These are phyloP conservation scores for Acanthococcus lagerstroemiae DNA, from an alignment of 2,888 invertebrate genomes.

Conservation along the genomic window DNA sequence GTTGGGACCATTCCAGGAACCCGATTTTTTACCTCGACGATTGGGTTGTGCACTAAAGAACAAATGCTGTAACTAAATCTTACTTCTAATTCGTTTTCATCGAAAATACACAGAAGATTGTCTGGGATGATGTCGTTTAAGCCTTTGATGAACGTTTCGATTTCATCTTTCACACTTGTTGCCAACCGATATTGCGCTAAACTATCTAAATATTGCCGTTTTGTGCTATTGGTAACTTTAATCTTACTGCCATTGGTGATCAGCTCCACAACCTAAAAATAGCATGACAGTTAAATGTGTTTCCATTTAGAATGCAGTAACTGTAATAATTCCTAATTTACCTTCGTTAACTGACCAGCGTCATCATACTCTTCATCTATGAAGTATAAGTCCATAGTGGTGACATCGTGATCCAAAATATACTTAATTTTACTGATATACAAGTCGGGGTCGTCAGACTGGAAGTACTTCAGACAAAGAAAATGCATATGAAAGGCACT, in stretches of 20 bases:
- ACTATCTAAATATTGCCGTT: slow-evolving; percentile 74
- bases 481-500: not conserved
- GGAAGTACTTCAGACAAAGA: slow-evolving; percentile 68
- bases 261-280: slow-evolving; percentile 55
- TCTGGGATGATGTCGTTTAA: slow-evolving; percentile 85
- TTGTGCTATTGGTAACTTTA: slow-evolving; percentile 62
- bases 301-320: not conserved
- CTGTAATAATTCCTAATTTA: slow-evolving; percentile 39
- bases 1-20: not conserved
- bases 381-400: slow-evolving; percentile 73
- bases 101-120: slow-evolving; percentile 85
- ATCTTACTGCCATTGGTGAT: slow-evolving; percentile 67
- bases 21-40: not conserved
- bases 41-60: not conserved
- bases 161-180: slow-evolving; percentile 68
- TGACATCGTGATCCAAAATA: slow-evolving; percentile 79
- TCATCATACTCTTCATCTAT: slow-evolving; percentile 79
- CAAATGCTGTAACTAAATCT: not conserved
- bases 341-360: slow-evolving; percentile 62
- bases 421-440: slow-evolving; percentile 89
- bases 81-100: slow-evolving; percentile 92
- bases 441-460: slow-evolving; percentile 89
- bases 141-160: slow-evolving; percentile 80
- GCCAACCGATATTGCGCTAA: slow-evolving; percentile 81
- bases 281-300: not conserved